Base-by-base conservation (phyloP, 2,113 vertebrate species). In the Sorex araneus region DNA sequence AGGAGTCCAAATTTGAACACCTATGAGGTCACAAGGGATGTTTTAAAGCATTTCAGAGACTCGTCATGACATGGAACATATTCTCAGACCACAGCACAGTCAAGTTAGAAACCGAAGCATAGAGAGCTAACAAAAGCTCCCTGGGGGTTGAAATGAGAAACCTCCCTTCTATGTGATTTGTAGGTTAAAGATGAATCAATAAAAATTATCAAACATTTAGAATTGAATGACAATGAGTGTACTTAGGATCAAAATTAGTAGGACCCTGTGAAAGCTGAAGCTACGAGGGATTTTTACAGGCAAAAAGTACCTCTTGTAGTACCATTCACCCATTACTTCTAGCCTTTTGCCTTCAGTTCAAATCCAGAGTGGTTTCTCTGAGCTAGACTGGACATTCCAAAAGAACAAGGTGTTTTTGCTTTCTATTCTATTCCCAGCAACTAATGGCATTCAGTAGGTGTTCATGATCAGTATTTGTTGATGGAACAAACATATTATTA, bases 31-130 rank as follows among this genome's bases (percentile, higher is more conserved):
- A 45, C 69, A 79, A 87, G 69, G 34, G 63, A 92, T 43, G 60
- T 64, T 74, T 90, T 75, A 66, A 92, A 80, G 69, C 87, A 76
- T 87, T 75, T 36, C 50, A 80, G 90, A 84, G 67, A 90, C 45
- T 45, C 69, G 12, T 23, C 36, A 36, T 64, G 43, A 54, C 32
- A 15, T 7, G 34, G 36, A 40, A 43, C 73, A n/a, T 80, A 57
- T 84, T 88, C 71, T 87, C 78, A 66, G 50, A 40, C 32, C 66
- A 87, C 57, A 91, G 12, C 45, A 69, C 76, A 73, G 57, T 89
- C 76, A 15, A 88, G 81, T 45, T 60, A 86, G 45, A 57, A 88
- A 45, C 86, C 57, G 9, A 92, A 28, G 32, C 45, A 36, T 19
- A 80, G 64, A 66, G 64, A 63, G 43, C 63, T 71, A 81, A 76